Evolutionary conservation across 2,113 vertebrate genomes (phyloP), one percentile per base, ranked within the genome.

Genomic region (Recurvirostra avosetta): DNA sequence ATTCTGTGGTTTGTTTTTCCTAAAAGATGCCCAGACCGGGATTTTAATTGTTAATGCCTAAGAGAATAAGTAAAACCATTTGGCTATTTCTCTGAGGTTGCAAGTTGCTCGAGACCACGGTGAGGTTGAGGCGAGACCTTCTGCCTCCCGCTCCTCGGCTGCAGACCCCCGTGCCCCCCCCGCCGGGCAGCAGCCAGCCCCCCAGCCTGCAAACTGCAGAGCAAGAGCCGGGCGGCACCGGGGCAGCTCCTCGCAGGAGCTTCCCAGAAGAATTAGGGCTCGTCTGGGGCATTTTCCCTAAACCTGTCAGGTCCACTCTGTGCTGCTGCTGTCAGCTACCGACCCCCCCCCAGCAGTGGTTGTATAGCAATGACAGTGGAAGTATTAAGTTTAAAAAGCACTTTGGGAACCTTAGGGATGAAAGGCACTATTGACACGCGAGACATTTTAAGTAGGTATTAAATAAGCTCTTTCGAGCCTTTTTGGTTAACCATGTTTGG

Each of bases 401-500:
- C 94, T 89, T 85, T 17, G 72, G 88, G 74, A 87, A 41, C 81
- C 50, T 67, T 9, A 27, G 56, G 86, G 86, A 74, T 94, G 90
- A 95, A 95, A 97, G 94, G 88, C 76, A 72, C 93, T 79, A 95
- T 89, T 96, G 94, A 92, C 80, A 74, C 3, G 1, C 3, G 12
- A 80, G 72, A 56, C 58, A n/a, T 94, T 93, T 78, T 52, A 94
- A 93, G 26, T 61, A 82, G 68, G 53, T 92, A 93, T 92, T 95
- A 90, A 93, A 92, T 71, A 93, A 92, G 56, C 85, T 84, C 92
- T 81, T 84, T 70, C 1, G 58, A 89, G 86, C 72, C 73, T 81
- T 92, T 95, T 43, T 95, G 96, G 91, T 97, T 97, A 97, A 96
- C 96, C 82, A 61, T 67, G 91, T 81, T 94, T 90, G 43, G 68